These are phyloP conservation scores for Suncus etruscus DNA, from an alignment of 2,113 vertebrate species.

Conservation along the genomic window DNA sequence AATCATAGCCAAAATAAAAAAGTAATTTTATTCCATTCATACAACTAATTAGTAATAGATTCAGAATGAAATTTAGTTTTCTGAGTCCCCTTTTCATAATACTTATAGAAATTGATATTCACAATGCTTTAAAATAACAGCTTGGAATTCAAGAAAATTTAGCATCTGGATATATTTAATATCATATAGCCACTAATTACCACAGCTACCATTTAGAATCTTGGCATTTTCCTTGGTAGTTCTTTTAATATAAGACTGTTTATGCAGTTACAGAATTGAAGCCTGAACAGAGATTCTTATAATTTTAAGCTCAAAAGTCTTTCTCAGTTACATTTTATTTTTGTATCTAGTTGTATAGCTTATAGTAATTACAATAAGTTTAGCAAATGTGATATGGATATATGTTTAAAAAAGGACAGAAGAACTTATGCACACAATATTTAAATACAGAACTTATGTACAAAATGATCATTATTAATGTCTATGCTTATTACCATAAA, in stretches of 20 bases:
- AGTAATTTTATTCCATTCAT: constrained; percentile 11
- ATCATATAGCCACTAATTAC: background rate
- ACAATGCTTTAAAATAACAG: background rate
- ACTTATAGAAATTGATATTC: background rate
- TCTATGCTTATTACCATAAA: background rate
- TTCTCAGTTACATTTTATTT: constrained; percentile 22
- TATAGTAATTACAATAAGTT: no score
- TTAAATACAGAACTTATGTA: background rate
- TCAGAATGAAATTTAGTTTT: constrained; percentile 29
- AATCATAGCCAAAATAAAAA: constrained; percentile 25
- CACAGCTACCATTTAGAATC: constrained; percentile 20
- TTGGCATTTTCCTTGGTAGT: background rate
- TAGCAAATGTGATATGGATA: background rate
- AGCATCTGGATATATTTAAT: constrained; percentile 40
- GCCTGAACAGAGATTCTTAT: background rate
- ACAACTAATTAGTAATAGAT: constrained; percentile 44
- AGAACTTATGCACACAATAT: background rate
- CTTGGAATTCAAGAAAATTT: background rate
- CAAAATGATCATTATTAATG: background rate
- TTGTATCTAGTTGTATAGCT: no score
- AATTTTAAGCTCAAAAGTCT: constrained; percentile 46
- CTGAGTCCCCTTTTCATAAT: background rate
- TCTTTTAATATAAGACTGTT: constrained; percentile 17
- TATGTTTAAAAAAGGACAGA: background rate
- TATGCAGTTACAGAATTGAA: background rate